Evolutionary conservation across 37 sponge, comb jelly and placozoan species (phyloP), one percentile per base, ranked within the genome.

Genomic region (Beroe ovata): DNA sequence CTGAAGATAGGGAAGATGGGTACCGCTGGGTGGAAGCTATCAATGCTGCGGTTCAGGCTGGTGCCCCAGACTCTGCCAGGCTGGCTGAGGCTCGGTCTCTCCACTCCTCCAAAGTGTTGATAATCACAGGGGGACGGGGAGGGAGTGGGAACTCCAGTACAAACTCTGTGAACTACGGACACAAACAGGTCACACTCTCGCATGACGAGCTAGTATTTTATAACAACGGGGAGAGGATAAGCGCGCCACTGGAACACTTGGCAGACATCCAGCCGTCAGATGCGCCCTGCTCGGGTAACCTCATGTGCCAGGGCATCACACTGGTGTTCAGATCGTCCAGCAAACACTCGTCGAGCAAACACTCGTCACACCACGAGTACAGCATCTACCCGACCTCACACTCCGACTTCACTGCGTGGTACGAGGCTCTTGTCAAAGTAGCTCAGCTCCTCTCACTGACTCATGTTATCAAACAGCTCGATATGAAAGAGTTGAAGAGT

Each of bases 1-100:
- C 84, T 16, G 84, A 77, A 18, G 84, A 77, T 20, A 39, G 54
- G 41, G 84, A 77, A 0, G 84, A 77, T 41, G 84, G 36, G 4
- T 42, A 21, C 42, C 84, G 84, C 19, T 77, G 84, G 84, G 84
- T 77, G 41, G 84, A 77, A 25, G 84, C 84, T 25, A 77, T 77
- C 47, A 77, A 77, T 54, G 84, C 84, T 32, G 84, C 84, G 1
- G 36, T 32, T 25, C 38, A 36, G 26, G 26, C 84, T 25, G 21
- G 33, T 28, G 84, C 84, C 26, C 84, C 84, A 20, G 36, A 39
- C 26, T 77, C 84, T 26, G 20, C 84, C 21, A 39, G 38, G 33
- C 41, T 77, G 26, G 84, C 84, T 20, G 54, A 42, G 47, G 26
- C 84, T 14, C 20, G 19, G 8, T 20, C 54, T 40, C 84, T 77